phyloP scores from a whole-genome alignment of 30 jellyfish, hydroid and myxozoan species.

The Hydra vulgaris region DNA sequence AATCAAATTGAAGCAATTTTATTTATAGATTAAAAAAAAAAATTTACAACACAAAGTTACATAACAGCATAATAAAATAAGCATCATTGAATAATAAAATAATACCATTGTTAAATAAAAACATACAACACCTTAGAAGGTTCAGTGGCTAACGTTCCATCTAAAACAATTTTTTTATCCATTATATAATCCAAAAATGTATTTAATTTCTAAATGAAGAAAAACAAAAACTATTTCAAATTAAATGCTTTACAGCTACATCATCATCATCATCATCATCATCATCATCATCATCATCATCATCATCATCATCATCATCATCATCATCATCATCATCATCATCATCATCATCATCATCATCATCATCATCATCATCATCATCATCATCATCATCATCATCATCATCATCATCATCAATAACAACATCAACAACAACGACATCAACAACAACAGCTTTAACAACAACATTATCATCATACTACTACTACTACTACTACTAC shows the following conservation, averaged over 20 bases:
- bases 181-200: slow-evolving; percentile 51
- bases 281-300: neutral
- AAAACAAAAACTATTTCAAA: neutral
- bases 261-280: neutral
- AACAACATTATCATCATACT: too few species aligned
- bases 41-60: neutral
- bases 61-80: neutral
- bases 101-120: too few species aligned
- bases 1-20: neutral
- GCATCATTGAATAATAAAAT: neutral
- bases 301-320: neutral
- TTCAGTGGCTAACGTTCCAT: slow-evolving; percentile 87
- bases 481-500: too few species aligned
- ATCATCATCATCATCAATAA: too few species aligned
- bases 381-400: too few species aligned
- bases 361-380: too few species aligned
- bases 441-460: too few species aligned
- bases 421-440: too few species aligned
- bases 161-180: slow-evolving; percentile 54
- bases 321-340: too few species aligned
- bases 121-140: slow-evolving; percentile 66
- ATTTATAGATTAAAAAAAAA: neutral
- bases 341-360: too few species aligned
- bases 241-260: neutral
- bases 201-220: slow-evolving; percentile 53